phyloP scores from a whole-genome alignment of 2,797 vertebrate species.

The Phalanger gymnotis region DNA sequence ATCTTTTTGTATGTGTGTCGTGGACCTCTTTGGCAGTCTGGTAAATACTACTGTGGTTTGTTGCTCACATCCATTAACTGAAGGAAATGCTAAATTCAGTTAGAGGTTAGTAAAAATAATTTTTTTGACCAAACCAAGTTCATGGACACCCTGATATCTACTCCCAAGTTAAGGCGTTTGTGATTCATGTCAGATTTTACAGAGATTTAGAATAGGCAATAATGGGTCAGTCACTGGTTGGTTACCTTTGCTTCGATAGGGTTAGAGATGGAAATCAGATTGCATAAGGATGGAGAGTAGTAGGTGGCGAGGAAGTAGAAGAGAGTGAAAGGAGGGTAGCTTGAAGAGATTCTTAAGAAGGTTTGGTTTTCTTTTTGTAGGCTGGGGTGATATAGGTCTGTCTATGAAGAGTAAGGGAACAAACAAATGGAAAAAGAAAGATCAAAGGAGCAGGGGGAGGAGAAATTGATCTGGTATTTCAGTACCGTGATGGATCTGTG shows the following conservation, averaged over 20 bases:
- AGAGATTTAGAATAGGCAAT: neutral
- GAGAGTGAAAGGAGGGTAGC: neutral
- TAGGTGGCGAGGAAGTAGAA: neutral
- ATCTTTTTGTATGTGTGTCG: neutral
- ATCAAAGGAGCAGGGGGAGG: neutral
- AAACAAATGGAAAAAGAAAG: neutral
- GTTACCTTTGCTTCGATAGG: neutral
- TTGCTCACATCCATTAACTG: neutral
- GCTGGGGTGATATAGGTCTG: neutral
- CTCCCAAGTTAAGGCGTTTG: neutral
- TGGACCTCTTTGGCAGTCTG: neutral
- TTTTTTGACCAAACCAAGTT: neutral
- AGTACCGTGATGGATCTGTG: neutral
- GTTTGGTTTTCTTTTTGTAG: neutral
- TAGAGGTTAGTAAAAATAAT: neutral
- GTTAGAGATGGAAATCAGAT: neutral
- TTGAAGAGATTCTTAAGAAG: neutral
- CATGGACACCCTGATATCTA: neutral
- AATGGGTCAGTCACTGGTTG: neutral
- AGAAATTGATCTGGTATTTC: neutral
- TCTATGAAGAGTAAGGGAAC: neutral
- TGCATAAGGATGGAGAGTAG: neutral
- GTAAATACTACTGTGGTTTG: neutral
- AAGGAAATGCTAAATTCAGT: neutral
- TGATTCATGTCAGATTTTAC: neutral